A percentile compares a stretch with the other conserved stretches of the same genome.
Conservation (phyloP, 2,888 invertebrate genomes). For the Neoitamus cyanurus region DNA sequence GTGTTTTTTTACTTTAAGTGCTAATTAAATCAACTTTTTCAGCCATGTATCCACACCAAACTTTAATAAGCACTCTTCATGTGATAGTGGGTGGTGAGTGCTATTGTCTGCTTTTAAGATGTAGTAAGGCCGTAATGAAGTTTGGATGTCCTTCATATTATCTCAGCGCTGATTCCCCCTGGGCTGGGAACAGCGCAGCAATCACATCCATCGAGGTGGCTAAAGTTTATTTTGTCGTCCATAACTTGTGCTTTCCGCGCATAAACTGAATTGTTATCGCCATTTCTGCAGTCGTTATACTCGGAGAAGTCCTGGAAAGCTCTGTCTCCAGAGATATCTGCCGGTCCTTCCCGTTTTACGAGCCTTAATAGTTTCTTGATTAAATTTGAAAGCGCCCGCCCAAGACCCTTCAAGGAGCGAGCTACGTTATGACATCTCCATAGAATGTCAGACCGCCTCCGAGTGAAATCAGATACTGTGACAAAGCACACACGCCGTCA, state of each 20-base stretch:
- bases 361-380: conserved; percentile 26
- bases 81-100: neutral
- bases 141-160: neutral
- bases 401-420: neutral
- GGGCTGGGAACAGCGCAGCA: neutral
- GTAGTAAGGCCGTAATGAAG: neutral
- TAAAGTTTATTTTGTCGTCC: neutral
- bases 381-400: conserved; percentile 11
- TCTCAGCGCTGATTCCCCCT: neutral
- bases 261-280: neutral
- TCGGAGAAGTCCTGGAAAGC: neutral
- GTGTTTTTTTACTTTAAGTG: too few relatives aligned
- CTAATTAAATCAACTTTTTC: too few relatives aligned
- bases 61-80: neutral
- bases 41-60: too few relatives aligned
- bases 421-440: neutral
- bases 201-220: neutral
- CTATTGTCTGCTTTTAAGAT: neutral
- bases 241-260: neutral
- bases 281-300: neutral
- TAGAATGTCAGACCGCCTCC: neutral
- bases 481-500: conserved; percentile 3
- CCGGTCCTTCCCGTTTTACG: neutral
- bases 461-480: conserved; percentile 5
- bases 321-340: neutral